phyloP scores from a whole-genome alignment of 2,888 invertebrate genomes.

The Eurytoma adleriae region DNA sequence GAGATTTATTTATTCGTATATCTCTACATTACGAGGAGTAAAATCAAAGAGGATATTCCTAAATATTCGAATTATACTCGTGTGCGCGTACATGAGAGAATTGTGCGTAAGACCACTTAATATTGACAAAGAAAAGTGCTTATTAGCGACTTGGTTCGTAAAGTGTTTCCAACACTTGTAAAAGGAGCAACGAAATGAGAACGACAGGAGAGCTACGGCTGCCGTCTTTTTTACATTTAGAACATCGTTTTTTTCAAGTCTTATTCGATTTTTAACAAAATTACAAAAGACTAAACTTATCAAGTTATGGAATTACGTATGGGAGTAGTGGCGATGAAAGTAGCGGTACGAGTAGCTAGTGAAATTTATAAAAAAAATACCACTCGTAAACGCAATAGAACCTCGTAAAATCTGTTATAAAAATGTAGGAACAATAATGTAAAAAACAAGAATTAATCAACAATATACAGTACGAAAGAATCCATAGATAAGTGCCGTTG shows the following conservation, averaged over 20 bases:
- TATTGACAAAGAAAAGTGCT: constrained; percentile 56
- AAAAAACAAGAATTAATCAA: neutral
- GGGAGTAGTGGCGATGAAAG: neutral
- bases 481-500: constrained; percentile 7
- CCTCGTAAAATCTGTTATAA: constrained; percentile 15
- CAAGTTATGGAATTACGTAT: no score
- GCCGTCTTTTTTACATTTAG: constrained; percentile 37
- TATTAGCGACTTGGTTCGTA: constrained; percentile 45
- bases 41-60: constrained; percentile 38
- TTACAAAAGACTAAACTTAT: constrained; percentile 1
- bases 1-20: constrained; percentile 51
- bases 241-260: constrained; percentile 50
- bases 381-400: no score
- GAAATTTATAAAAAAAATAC: no score
- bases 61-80: constrained; percentile 46
- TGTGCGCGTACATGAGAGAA: constrained; percentile 51
- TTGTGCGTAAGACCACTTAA: constrained; percentile 58
- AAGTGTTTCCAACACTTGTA: constrained; percentile 40
- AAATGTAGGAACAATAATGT: constrained; percentile 34
- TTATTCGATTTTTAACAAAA: constrained; percentile 44
- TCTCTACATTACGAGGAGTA: constrained; percentile 33
- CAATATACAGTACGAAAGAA: neutral
- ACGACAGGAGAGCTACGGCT: constrained; percentile 12
- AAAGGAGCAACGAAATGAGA: constrained; percentile 31
- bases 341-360: no score